phyloP scores from a whole-genome alignment of 2,888 invertebrate species.

The Strigamia maritima region DNA sequence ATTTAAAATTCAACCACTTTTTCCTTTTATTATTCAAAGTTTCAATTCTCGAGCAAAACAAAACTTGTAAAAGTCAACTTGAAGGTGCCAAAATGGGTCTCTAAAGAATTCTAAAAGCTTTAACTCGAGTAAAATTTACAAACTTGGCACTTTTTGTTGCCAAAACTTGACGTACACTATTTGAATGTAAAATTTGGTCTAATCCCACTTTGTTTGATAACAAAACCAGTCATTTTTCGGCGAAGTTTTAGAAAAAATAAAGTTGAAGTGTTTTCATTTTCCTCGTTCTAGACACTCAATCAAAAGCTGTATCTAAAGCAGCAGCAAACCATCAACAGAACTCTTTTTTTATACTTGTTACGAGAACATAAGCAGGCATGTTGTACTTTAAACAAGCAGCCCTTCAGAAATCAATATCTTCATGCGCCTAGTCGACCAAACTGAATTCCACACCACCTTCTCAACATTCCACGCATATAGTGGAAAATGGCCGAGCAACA shows the following conservation, averaged over 20 bases:
- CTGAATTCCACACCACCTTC: conserved; percentile 27
- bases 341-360: background rate
- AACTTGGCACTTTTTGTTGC: conserved; percentile 3
- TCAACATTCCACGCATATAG: background rate
- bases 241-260: background rate
- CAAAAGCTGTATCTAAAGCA: background rate
- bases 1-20: background rate
- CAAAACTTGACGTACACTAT: background rate
- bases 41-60: background rate
- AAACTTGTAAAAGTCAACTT: background rate
- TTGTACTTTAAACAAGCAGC: conserved; percentile 25
- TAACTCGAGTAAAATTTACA: background rate
- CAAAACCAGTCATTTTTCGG: background rate
- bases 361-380: background rate
- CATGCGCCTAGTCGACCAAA: conserved; percentile 25
- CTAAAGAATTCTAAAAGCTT: background rate
- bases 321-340: background rate
- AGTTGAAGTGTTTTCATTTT: background rate
- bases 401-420: conserved; percentile 21
- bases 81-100: background rate
- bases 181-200: conserved; percentile 2
- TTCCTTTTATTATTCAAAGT: background rate
- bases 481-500: conserved; percentile 10
- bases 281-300: background rate
- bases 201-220: background rate